These are phyloP conservation scores for Automeris io DNA, from an alignment of 2,888 invertebrate species.

Conservation along the genomic window DNA sequence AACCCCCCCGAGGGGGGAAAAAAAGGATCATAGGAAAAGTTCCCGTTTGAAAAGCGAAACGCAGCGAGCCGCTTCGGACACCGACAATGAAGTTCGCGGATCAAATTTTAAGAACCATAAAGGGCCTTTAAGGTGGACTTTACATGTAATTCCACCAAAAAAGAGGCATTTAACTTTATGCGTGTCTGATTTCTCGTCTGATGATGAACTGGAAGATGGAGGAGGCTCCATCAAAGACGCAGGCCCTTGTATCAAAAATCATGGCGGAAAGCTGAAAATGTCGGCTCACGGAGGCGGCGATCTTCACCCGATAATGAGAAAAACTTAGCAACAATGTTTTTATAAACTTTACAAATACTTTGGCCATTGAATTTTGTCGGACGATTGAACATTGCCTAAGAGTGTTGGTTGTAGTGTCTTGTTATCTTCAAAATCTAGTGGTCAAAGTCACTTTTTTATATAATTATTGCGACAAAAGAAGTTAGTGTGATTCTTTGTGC, in stretches of 20 bases:
- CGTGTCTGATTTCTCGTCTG: conserved; percentile 62
- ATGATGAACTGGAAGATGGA: conserved; percentile 50
- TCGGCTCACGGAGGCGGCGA: conserved; percentile 68
- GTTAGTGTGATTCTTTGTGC: conserved; percentile 51
- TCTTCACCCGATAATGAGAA: conserved; percentile 59
- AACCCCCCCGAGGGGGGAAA: conserved; percentile 74
- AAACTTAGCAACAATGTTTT: conserved; percentile 36
- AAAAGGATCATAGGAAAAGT: conserved; percentile 64
- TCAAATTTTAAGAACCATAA: conserved; percentile 42
- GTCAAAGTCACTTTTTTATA: conserved; percentile 48
- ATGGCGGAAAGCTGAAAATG: conserved; percentile 49
- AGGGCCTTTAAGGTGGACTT: conserved; percentile 52
- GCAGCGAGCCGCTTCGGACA: conserved; percentile 61
- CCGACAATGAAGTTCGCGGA: conserved; percentile 58
- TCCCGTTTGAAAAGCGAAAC: conserved; percentile 45
- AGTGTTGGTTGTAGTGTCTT: conserved; percentile 7
- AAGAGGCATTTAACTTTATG: conserved; percentile 58
- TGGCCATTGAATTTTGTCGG: conserved; percentile 4
- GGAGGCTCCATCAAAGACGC: conserved; percentile 49
- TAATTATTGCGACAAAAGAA: conserved; percentile 38
- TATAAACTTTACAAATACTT: conserved; percentile 1
- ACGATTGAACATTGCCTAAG: conserved; percentile 8
- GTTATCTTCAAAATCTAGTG: conserved; percentile 33
- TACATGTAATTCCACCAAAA: conserved; percentile 57
- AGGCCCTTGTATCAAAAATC: conserved; percentile 47